A percentile compares a stretch with the other conserved stretches of the same genome.
Evolutionary conservation across 2,888 invertebrate species (phyloP).

Genomic region (Clostera curtula): DNA sequence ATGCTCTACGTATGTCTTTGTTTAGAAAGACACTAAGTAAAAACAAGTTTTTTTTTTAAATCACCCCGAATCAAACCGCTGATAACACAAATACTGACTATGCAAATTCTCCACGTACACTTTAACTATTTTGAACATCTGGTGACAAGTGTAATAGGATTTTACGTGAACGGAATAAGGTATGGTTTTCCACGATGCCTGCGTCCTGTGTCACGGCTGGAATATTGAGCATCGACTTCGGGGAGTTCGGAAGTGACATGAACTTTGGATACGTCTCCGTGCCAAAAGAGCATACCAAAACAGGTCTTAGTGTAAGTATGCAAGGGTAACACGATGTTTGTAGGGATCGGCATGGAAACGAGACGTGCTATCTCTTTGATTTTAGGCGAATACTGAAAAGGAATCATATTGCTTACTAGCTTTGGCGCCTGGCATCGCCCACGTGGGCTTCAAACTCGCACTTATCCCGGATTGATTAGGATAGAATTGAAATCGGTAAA

Average conservation of each 20-base stretch:
- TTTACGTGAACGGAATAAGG: too few relatives aligned
- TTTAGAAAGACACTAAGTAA: too few relatives aligned
- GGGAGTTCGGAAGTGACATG: constrained; percentile 40
- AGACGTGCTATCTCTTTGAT: too few relatives aligned
- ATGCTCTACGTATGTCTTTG: too few relatives aligned
- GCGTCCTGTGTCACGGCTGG: constrained; percentile 25
- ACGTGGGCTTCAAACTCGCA: too few relatives aligned
- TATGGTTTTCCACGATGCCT: constrained; percentile 5
- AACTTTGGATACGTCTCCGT: constrained; percentile 30
- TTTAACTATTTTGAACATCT: constrained; percentile 26
- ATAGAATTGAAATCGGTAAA: too few relatives aligned
- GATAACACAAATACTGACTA: constrained; percentile 19
- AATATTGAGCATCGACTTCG: constrained; percentile 43
- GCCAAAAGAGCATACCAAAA: constrained; percentile 38
- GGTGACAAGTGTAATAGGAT: too few relatives aligned
- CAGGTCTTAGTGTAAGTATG: constrained; percentile 14
- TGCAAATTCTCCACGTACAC: constrained; percentile 17
- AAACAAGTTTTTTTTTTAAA: too few relatives aligned
- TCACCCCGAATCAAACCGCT: constrained; percentile 28
- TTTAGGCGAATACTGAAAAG: too few relatives aligned
- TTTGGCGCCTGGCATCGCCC: too few relatives aligned
- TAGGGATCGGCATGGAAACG: constrained; percentile 2
- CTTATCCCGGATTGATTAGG: too few relatives aligned
- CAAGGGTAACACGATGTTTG: constrained; percentile 5
- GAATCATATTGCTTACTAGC: too few relatives aligned